phyloP scores from a whole-genome alignment of 2,797 vertebrate genomes.

The Ctenochaetus hawaiiensis region DNA sequence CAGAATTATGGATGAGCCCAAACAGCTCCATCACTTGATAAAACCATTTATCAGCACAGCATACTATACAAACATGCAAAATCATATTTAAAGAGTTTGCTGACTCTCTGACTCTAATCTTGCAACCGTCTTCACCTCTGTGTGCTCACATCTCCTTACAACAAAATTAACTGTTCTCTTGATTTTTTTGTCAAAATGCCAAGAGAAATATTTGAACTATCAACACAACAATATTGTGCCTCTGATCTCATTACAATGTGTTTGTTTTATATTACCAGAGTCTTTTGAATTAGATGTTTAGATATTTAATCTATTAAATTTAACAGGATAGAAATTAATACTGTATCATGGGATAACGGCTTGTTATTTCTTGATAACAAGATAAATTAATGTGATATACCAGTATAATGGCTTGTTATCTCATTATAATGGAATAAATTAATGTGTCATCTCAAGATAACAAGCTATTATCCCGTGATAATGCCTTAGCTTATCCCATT shows the following conservation, averaged over 20 bases:
- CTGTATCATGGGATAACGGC: no score
- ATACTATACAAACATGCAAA: background rate
- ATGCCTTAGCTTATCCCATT: no score
- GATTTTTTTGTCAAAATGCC: constrained; percentile 7
- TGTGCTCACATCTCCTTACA: constrained; percentile 2
- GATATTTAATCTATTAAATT: background rate
- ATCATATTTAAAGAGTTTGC: constrained; percentile 4
- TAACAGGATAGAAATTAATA: no score
- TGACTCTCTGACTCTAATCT: background rate
- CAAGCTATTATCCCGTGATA: no score
- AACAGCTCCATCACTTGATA: background rate
- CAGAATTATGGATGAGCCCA: background rate
- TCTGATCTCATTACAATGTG: background rate
- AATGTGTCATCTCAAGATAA: no score
- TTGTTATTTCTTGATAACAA: no score
- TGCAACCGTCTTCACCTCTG: constrained; percentile 1
- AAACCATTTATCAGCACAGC: background rate
- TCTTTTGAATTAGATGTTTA: background rate
- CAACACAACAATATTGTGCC: constrained; percentile 3
- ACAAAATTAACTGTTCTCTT: background rate
- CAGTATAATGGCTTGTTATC: no score
- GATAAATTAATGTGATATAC: no score
- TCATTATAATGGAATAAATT: no score
- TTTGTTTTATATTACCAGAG: background rate
- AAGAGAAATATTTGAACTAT: background rate